Evolutionary conservation across 1,140 invertebrate genomes (phyloP).

Genomic region (Drosophila albomicans): DNA sequence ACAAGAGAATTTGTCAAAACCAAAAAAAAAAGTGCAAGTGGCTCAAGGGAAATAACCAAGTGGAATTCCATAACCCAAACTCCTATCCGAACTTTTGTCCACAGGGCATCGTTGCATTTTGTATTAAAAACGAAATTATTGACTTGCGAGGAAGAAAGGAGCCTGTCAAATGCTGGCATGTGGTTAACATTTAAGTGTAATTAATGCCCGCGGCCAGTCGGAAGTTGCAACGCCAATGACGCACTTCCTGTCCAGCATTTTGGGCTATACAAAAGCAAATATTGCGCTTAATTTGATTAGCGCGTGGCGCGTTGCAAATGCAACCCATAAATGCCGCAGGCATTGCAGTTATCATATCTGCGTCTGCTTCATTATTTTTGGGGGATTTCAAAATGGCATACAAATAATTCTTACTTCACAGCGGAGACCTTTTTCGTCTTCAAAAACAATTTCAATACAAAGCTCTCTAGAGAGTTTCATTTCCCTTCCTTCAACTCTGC

Average conservation of each 20-base stretch:
- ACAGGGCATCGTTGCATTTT: conserved; percentile 50
- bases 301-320: conserved; percentile 50
- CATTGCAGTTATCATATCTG: conserved; percentile 19
- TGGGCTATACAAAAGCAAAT: conserved; percentile 67
- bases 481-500: not conserved
- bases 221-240: conserved; percentile 61
- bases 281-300: conserved; percentile 81
- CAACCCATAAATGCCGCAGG: conserved; percentile 11
- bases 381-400: not conserved
- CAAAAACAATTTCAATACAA: conserved; percentile 7
- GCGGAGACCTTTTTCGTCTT: not conserved
- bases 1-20: conserved; percentile 75
- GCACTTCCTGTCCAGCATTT: conserved; percentile 30
- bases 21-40: conserved; percentile 61
- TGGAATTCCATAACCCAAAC: conserved; percentile 42
- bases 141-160: conserved; percentile 10
- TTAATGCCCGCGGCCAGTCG: conserved; percentile 73
- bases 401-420: not conserved
- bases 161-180: conserved; percentile 78
- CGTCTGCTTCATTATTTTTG: not conserved
- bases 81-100: not conserved
- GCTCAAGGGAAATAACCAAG: conserved; percentile 74
- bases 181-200: conserved; percentile 84
- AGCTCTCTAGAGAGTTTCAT: conserved; percentile 7
- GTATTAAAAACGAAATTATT: not conserved